Evolutionary conservation across 2,113 vertebrate genomes (phyloP).

Genomic region (Sphyrna mokarran): DNA sequence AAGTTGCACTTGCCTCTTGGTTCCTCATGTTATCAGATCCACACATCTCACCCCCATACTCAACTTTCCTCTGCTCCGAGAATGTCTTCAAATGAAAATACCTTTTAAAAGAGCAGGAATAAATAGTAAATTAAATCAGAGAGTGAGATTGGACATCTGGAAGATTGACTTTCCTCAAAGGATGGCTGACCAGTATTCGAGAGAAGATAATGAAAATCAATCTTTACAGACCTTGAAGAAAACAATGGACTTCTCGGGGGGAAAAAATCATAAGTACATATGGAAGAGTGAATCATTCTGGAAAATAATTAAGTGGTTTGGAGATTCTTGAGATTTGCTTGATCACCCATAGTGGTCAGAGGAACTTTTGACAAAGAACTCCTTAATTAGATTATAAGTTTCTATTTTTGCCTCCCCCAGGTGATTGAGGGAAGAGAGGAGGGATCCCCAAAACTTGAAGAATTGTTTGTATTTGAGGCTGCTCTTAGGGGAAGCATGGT

Average conservation of each 20-base stretch:
- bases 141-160: background rate
- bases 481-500: background rate
- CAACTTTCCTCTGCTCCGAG: too few relatives aligned
- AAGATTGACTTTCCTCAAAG: background rate
- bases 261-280: background rate
- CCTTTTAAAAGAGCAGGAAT: background rate
- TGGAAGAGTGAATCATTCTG: background rate
- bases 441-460: background rate
- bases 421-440: background rate
- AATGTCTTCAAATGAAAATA: background rate
- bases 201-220: background rate
- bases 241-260: background rate
- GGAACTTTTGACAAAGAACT: background rate
- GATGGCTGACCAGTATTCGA: background rate
- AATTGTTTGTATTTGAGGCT: background rate
- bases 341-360: background rate
- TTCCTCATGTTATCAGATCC: too few relatives aligned
- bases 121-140: background rate
- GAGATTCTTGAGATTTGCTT: background rate
- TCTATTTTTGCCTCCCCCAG: background rate
- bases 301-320: background rate
- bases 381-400: background rate
- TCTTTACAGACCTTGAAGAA: background rate
- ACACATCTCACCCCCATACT: too few relatives aligned
- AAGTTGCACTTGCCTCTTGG: too few relatives aligned